phyloP scores from a whole-genome alignment of 2,113 vertebrate species.

The Phrynocephalus versicolor region DNA sequence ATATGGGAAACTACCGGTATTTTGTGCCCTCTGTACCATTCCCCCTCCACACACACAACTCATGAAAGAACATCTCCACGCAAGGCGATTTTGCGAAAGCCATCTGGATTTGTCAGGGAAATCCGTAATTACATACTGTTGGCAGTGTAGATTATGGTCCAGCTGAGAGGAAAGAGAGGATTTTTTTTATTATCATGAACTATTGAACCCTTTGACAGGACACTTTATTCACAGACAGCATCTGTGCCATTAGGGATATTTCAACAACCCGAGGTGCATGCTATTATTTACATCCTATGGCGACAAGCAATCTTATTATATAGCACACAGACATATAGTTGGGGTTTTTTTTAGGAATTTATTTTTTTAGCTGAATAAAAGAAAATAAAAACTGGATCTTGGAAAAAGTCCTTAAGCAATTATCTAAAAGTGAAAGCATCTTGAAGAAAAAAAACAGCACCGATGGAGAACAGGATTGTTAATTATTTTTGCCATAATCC shows the following conservation, averaged over 20 bases:
- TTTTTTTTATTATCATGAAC: not conserved
- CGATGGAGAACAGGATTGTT: not conserved
- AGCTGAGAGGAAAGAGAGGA: not conserved
- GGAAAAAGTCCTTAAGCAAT: not conserved
- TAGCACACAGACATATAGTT: not conserved
- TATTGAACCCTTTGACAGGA: fast-evolving
- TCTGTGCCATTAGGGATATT: constrained; percentile 16
- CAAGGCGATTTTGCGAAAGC: constrained; percentile 48
- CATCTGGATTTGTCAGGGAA: constrained; percentile 49
- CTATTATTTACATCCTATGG: constrained; percentile 12
- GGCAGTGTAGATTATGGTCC: constrained; percentile 30
- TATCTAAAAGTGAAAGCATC: not conserved
- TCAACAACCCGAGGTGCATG: constrained; percentile 6
- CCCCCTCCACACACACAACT: constrained; percentile 1
- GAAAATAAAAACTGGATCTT: not conserved
- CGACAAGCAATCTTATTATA: not conserved
- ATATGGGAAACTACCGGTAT: not conserved
- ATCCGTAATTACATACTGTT: constrained; percentile 52
- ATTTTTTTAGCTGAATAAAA: not conserved
- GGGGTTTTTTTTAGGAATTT: not conserved
- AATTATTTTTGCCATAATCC: not conserved
- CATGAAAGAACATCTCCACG: constrained; percentile 46
- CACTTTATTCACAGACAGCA: fast-evolving
- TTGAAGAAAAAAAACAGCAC: not conserved
- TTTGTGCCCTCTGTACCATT: not conserved